These are phyloP conservation scores for Nothura maculosa DNA, from an alignment of 2,797 vertebrate genomes.

Conservation along the genomic window DNA sequence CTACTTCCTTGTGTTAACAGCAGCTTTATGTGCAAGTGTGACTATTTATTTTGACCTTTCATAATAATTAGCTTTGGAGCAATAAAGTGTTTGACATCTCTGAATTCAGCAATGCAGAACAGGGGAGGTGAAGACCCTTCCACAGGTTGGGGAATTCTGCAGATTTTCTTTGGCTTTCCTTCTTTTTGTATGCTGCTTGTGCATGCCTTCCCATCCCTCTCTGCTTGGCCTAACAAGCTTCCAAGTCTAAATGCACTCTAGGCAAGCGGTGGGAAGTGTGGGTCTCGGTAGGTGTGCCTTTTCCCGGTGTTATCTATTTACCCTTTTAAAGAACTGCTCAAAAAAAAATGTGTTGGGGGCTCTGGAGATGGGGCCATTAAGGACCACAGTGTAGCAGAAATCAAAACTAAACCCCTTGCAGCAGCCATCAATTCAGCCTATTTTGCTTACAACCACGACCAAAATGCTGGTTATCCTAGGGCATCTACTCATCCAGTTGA, in stretches of 20 bases:
- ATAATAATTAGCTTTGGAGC: slow-evolving; percentile 71
- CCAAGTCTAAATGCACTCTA: not conserved
- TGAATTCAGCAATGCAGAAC: slow-evolving; percentile 64
- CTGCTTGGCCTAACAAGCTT: not conserved
- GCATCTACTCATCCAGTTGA: not conserved
- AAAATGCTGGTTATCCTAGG: rapidly evolving
- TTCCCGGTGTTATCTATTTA: not conserved
- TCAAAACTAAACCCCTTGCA: not conserved
- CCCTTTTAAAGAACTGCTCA: rapidly evolving
- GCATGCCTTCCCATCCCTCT: not conserved
- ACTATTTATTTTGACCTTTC: slow-evolving; percentile 75
- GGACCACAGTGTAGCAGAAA: not conserved
- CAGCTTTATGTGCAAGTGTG: slow-evolving; percentile 41
- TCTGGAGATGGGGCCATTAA: not conserved
- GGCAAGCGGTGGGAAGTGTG: not conserved
- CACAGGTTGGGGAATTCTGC: slow-evolving; percentile 16
- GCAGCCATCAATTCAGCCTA: not conserved
- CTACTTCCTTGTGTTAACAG: slow-evolving; percentile 60
- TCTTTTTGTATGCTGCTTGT: not conserved
- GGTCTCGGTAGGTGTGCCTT: rapidly evolving
- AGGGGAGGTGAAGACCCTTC: slow-evolving; percentile 54
- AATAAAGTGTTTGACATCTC: slow-evolving; percentile 53
- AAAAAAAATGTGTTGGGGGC: not conserved
- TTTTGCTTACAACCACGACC: not conserved
- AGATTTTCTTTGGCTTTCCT: not conserved